A percentile compares a stretch with the other conserved stretches of the same genome.
phyloP scores from a whole-genome alignment of 2,113 vertebrate genomes.

The Formicarius rufipectus region DNA sequence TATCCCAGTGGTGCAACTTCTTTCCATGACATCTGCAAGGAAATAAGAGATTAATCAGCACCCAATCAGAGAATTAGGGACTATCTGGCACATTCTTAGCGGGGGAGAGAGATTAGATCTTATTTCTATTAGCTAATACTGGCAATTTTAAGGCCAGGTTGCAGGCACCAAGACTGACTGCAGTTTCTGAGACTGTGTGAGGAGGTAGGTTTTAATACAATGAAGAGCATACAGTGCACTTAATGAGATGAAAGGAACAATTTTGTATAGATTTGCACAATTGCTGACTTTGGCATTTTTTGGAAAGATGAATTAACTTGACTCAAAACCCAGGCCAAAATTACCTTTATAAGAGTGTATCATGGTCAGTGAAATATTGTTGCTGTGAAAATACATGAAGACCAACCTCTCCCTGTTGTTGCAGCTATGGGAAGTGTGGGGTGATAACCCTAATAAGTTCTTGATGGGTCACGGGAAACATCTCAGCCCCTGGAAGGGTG shows the following conservation, averaged over 20 bases:
- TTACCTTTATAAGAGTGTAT: background rate
- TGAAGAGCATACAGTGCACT: fast-evolving
- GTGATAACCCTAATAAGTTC: too few species aligned
- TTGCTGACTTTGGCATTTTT: background rate
- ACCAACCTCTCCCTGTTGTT: background rate
- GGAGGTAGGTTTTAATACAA: background rate
- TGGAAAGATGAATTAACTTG: background rate
- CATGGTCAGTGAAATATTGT: background rate
- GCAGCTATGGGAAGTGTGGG: background rate
- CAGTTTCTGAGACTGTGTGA: background rate
- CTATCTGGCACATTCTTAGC: background rate
- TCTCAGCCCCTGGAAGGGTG: too few species aligned
- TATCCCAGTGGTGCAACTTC: background rate
- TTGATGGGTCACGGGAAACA: too few species aligned
- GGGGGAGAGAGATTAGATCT: background rate
- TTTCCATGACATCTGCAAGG: background rate
- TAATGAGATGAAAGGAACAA: background rate
- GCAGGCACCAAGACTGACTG: background rate
- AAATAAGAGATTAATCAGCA: background rate
- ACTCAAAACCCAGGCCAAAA: background rate
- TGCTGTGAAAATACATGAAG: background rate
- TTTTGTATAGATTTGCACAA: background rate
- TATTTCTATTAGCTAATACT: background rate
- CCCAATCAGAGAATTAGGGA: background rate
- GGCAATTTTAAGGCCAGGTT: background rate